Evolutionary conservation across 1,140 invertebrate genomes (phyloP), one percentile per base, ranked within the genome.

Genomic region (Platyscapa corneri): DNA sequence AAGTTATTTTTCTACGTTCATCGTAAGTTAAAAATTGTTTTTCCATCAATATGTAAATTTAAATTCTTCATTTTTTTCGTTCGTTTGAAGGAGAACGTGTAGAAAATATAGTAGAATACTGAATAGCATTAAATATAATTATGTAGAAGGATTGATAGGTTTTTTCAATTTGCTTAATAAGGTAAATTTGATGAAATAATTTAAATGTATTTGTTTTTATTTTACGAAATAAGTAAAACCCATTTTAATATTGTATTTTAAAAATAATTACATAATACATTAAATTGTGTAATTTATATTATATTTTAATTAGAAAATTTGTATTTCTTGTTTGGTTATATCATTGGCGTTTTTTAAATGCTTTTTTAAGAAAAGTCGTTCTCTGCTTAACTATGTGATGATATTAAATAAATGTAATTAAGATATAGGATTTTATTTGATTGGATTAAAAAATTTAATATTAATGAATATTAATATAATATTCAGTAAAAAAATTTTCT

Each of bases 11-110:
- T 42, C 39, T 74, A n/a, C 27, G 23, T 42, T 74, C 23, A 27
- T 32, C 42, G 7, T 74, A 74, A 74, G 20, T 74, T 74, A 42
- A 42, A 74, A 74, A 42, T 74, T 74, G 39, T 74, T 74, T 74
- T 74, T 42, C 70, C 70, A 74, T 74, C 42, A 74, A 42, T 74
- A 74, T 74, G 70, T 74, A 74, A 74, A 74, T 74, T 14, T 42
- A 6, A 74, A 74, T 74, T 3, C 70, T 39, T 74, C 30, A 74
- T 74, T 39, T 74, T n/a, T 72, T 74, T 74, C 37, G 12, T 42
- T 14, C 3, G 27, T 74, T 42, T 74, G 70, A 74, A 27, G 37
- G 39, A 39, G 16, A 32, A 74, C 20, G 3, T 74, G 70, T 39
- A 42, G 32, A 37, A 74, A 74, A 74, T 74, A 42, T n/a, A 34